Conservation (phyloP, 2,113 vertebrate genomes). For the Myocastor coypus region DNA sequence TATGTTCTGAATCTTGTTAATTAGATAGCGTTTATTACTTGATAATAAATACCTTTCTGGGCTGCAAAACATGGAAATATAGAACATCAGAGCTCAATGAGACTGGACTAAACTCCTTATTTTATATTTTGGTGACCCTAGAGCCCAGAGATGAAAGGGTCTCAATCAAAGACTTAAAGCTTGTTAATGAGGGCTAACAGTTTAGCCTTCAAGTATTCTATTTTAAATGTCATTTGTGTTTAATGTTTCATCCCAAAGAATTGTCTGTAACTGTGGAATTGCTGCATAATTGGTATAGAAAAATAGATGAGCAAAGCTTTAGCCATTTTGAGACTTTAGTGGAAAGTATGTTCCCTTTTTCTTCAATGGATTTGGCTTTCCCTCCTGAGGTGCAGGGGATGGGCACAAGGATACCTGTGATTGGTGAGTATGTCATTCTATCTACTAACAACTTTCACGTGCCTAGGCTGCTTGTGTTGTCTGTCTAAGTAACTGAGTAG, state of each 20-base stretch:
- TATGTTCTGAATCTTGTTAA: neutral
- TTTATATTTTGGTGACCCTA: conserved; percentile 10
- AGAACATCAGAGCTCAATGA: neutral
- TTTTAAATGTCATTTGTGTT: conserved; percentile 40
- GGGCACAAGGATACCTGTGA: neutral
- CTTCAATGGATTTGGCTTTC: neutral
- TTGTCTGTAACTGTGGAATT: neutral
- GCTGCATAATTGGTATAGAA: neutral
- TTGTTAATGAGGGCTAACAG: neutral
- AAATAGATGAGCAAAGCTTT: neutral
- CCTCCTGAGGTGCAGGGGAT: neutral
- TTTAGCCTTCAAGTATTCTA: neutral
- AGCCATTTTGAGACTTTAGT: neutral
- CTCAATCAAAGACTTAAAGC: neutral
- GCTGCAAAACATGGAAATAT: neutral
- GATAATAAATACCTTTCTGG: neutral
- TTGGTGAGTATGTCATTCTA: neutral
- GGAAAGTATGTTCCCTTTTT: neutral
- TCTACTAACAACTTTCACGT: neutral
- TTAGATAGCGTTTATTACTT: neutral
- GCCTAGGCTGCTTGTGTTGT: neutral
- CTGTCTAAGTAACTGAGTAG: neutral
- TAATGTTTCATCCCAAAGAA: conserved; percentile 1
- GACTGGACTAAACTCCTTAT: neutral
- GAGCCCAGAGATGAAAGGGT: conserved; percentile 8